These are phyloP conservation scores for Campoplex nolae DNA, from an alignment of 2,888 invertebrate genomes.

Conservation along the genomic window DNA sequence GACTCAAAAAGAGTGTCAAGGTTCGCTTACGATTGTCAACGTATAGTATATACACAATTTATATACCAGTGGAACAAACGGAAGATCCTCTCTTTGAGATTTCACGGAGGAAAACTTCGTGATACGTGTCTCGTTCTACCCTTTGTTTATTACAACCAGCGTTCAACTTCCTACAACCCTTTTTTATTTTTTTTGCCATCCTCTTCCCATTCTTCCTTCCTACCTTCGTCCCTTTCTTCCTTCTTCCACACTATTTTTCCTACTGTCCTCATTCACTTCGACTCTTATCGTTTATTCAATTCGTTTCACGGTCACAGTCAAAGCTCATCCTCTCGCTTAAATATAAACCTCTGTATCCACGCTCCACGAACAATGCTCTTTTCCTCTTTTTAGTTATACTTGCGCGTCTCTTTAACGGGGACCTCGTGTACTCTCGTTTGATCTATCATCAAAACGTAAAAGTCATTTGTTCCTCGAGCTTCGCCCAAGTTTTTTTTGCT, in stretches of 20 bases:
- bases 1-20: constrained; percentile 78
- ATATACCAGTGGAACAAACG: constrained; percentile 64
- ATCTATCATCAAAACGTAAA: background rate
- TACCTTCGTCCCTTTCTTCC: background rate
- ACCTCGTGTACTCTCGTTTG: background rate
- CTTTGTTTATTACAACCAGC: constrained; percentile 18
- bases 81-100: constrained; percentile 63
- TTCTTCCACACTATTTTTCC: background rate
- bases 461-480: background rate
- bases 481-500: background rate
- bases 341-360: background rate
- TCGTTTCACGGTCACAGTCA: constrained; percentile 32
- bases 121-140: background rate
- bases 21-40: constrained; percentile 80
- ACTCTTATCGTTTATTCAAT: constrained; percentile 42
- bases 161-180: background rate
- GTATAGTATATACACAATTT: constrained; percentile 70
- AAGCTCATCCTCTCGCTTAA: background rate
- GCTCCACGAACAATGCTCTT: background rate
- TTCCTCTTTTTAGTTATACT: background rate
- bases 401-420: background rate
- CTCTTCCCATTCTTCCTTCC: background rate
- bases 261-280: background rate
- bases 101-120: constrained; percentile 22
- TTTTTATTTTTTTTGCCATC: background rate